Percentiles rank a stretch among this genome's conserved stretches.
Conservation (phyloP, 1,140 invertebrate species). For the Leucophenga varia region DNA sequence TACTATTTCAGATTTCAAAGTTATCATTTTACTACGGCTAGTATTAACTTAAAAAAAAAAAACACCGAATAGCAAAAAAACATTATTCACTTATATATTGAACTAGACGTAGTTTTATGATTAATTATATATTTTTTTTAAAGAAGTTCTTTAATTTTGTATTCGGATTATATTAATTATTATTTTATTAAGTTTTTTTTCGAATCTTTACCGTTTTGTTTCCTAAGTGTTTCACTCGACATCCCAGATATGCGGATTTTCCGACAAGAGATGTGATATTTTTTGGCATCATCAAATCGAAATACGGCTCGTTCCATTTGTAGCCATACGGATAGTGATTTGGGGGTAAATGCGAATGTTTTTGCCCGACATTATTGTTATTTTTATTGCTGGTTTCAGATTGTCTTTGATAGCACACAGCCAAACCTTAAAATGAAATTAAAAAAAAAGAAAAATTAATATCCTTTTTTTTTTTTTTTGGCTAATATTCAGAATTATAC, state of each 20-base stretch:
- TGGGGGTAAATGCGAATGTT: conserved; percentile 49
- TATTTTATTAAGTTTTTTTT: conserved; percentile 17
- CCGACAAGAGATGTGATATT: conserved; percentile 86
- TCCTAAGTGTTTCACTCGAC: conserved; percentile 82
- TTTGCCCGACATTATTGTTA: conserved; percentile 49
- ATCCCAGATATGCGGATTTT: conserved; percentile 80
- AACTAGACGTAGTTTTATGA: conserved; percentile 18
- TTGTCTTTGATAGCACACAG: conserved; percentile 52
- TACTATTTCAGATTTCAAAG: no score
- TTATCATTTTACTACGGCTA: no score
- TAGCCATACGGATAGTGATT: conserved; percentile 50
- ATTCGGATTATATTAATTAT: neutral
- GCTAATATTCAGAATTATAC: no score
- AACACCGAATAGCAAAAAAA: no score
- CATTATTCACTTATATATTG: conserved; percentile 7
- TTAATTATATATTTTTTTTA: conserved; percentile 12
- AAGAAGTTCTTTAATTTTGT: neutral
- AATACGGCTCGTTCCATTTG: conserved; percentile 68
- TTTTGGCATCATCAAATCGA: conserved; percentile 78
- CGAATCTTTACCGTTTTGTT: conserved; percentile 78
- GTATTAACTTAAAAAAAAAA: conserved; percentile 6
- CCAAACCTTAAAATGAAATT: conserved; percentile 36
- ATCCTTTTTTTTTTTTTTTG: no score
- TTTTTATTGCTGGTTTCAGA: conserved; percentile 41
- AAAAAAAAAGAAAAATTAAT: conserved; percentile 1